Evolutionary conservation across 2,888 invertebrate species (phyloP).

Genomic region (Dicyrtoma fusca): DNA sequence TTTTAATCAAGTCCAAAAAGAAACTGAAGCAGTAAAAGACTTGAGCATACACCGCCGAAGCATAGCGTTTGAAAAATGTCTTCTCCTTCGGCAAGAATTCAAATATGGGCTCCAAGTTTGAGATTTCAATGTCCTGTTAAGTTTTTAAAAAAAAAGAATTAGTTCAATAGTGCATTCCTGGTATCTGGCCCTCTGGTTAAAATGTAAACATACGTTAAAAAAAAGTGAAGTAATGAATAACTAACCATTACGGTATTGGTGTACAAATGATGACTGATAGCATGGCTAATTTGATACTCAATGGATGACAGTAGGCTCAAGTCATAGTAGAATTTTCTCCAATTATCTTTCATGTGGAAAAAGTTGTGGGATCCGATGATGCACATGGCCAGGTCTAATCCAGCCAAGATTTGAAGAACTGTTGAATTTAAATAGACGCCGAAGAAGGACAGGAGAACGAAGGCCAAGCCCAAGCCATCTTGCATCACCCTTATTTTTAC

Average conservation of each 20-base stretch:
- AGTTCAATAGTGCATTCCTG: too few relatives aligned
- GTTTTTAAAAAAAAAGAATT: too few relatives aligned
- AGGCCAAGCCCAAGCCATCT: slow-evolving; percentile 51
- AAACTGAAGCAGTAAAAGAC: slow-evolving; percentile 60
- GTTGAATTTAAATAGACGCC: slow-evolving; percentile 45
- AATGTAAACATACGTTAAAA: background rate
- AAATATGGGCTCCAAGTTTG: slow-evolving; percentile 64
- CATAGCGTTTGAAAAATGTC: slow-evolving; percentile 63
- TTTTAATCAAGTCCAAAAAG: slow-evolving; percentile 42
- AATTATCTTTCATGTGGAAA: slow-evolving; percentile 57
- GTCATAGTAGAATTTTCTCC: slow-evolving; percentile 58
- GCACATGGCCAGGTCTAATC: slow-evolving; percentile 54
- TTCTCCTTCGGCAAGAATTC: slow-evolving; percentile 68
- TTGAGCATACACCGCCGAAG: slow-evolving; percentile 63
- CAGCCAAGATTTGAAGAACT: slow-evolving; percentile 50
- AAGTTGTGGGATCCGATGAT: slow-evolving; percentile 57
- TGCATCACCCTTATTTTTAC: slow-evolving; percentile 49
- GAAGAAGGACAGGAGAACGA: slow-evolving; percentile 45
- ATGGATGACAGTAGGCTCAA: slow-evolving; percentile 55
- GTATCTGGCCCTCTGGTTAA: too few relatives aligned
- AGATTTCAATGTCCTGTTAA: slow-evolving; percentile 54
- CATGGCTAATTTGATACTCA: slow-evolving; percentile 58
- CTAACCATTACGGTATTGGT: slow-evolving; percentile 57
- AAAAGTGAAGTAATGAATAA: background rate
- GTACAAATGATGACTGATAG: slow-evolving; percentile 58